Evolutionary conservation across 2,888 invertebrate species (phyloP).

Genomic region (Anaspis maculata): DNA sequence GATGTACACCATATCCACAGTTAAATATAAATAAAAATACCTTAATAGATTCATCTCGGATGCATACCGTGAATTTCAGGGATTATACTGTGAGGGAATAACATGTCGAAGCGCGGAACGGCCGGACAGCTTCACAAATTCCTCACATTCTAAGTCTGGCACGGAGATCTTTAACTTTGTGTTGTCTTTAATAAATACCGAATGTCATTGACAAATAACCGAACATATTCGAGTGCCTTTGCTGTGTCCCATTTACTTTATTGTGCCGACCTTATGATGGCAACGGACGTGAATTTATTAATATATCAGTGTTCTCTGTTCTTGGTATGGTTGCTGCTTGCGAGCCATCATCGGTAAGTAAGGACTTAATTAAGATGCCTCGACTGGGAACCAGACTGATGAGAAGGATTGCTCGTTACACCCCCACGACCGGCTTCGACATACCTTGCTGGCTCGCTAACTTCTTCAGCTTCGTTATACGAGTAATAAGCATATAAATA

Average conservation of each 20-base stretch:
- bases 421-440: no score
- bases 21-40: constrained; percentile 29
- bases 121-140: constrained; percentile 30
- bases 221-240: constrained; percentile 33
- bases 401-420: no score
- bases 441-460: no score
- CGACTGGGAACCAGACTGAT: no score
- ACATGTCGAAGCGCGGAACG: constrained; percentile 1
- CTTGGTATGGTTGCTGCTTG: no score
- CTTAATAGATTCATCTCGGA: constrained; percentile 35
- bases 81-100: constrained; percentile 32
- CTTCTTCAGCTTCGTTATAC: no score
- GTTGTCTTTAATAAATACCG: constrained; percentile 42
- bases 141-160: constrained; percentile 37
- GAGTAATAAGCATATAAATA: no score
- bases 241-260: constrained; percentile 34
- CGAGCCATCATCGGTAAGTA: no score
- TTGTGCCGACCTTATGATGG: constrained; percentile 23
- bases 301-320: no score
- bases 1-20: constrained; percentile 21
- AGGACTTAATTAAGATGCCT: no score
- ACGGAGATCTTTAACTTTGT: constrained; percentile 38
- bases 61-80: constrained; percentile 30
- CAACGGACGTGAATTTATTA: constrained; percentile 27
- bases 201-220: constrained; percentile 44